phyloP scores from a whole-genome alignment of 2,888 invertebrate species.

The Volucella bombylans region DNA sequence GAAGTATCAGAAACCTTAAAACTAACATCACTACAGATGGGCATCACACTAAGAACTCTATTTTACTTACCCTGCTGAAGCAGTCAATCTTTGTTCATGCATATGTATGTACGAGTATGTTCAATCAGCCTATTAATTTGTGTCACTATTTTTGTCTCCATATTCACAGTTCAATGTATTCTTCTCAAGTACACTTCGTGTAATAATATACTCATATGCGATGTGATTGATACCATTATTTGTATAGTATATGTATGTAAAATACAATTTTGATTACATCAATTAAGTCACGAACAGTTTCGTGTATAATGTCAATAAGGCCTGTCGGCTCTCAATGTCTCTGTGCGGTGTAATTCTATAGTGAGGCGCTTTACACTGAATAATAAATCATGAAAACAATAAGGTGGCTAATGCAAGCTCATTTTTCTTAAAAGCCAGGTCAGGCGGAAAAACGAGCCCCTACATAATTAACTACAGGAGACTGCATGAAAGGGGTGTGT shows the following conservation, averaged over 20 bases:
- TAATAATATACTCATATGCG: slow-evolving; percentile 20
- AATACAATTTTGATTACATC: slow-evolving; percentile 30
- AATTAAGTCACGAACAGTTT: slow-evolving; percentile 62
- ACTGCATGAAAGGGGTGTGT: not conserved
- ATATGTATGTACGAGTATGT: too few species aligned
- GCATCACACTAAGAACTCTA: too few species aligned
- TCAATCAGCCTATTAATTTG: too few species aligned
- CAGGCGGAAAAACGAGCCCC: slow-evolving; percentile 3
- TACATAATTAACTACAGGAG: slow-evolving; percentile 13
- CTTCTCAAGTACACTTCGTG: not conserved
- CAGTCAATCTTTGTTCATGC: too few species aligned
- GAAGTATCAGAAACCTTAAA: too few species aligned
- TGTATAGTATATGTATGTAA: not conserved
- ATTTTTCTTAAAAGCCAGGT: slow-evolving; percentile 27
- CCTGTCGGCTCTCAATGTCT: slow-evolving; percentile 31
- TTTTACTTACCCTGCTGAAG: too few species aligned
- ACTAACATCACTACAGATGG: too few species aligned
- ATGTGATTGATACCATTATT: slow-evolving; percentile 14
- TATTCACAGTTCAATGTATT: not conserved
- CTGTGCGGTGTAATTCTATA: slow-evolving; percentile 10
- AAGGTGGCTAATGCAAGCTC: slow-evolving; percentile 23
- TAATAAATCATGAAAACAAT: slow-evolving; percentile 59
- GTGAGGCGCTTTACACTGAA: slow-evolving; percentile 60
- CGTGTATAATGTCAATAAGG: slow-evolving; percentile 61
- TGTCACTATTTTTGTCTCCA: not conserved